Base-by-base conservation (phyloP, 2,888 invertebrate species). In the Aspidiotus rigidus region DNA sequence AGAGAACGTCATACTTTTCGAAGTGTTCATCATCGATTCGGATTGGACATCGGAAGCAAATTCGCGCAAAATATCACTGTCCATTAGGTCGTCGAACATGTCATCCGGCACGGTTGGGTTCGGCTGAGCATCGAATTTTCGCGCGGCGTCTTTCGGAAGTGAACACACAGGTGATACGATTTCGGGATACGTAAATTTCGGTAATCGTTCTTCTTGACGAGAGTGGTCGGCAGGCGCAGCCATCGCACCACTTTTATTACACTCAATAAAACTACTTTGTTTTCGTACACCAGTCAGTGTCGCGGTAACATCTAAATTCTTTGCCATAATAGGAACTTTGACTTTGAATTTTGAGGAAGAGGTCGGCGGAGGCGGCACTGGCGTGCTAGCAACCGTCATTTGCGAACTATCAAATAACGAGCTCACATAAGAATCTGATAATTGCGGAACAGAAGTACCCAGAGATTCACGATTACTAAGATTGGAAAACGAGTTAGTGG, bases 331-430 rank as follows among this genome's bases (percentile, higher is more conserved):
- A 13, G 59, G 57, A 16, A 42, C 57, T 66, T 66, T 66, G 7
- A 49, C 42, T 44, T 66, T 66, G 39, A 66, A 66, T 39, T 60
- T 66, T 5, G 53, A 39, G n/a, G 9, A n/a, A n/a, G n/a, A 11
- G 64, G 42, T 53, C n/a, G 53, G 53, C 53, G 53, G 53, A 15
- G 10, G 11, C 11, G 11, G 11, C 3, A 49, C 49, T n/a, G 49
- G 49, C 49, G 49, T 49, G n/a, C 49, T n/a, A 6, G 49, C 49
- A 3, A 49, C 49, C 49, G 49, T 49, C 11, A 11, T 49, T n/a
- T 11, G 49, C 49, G 49, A 49, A 13, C n/a, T n/a, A 6, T 49
- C 49, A 6, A 49, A 49, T 6, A 49, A 13, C 49, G 49, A 2
- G n/a, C n/a, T 6, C 11, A 49, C 49, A 6, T 13, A 49, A 11